These are phyloP conservation scores for Mechanitis mazaeus DNA, from an alignment of 2,888 invertebrate species.

Conservation along the genomic window DNA sequence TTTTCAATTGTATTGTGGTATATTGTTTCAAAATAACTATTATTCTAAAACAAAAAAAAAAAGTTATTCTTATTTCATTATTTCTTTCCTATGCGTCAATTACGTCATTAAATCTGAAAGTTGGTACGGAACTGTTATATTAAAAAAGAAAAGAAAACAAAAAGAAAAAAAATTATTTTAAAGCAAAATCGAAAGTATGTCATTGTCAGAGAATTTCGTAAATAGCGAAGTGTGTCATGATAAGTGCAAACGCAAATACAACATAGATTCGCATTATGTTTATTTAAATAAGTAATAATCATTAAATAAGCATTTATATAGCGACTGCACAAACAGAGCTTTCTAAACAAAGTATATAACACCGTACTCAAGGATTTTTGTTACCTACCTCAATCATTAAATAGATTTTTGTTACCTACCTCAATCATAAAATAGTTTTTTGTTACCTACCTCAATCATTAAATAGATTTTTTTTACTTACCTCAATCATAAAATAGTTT, in stretches of 20 bases:
- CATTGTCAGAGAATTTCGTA: conserved; percentile 55
- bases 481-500: no score
- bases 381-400: neutral
- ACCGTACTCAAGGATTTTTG: neutral
- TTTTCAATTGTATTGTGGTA: no score
- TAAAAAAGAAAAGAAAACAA: neutral
- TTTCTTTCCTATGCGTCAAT: no score
- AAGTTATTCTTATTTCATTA: no score
- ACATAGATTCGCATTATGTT: conserved; percentile 20
- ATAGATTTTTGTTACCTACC: no score
- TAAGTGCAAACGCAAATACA: conserved; percentile 35
- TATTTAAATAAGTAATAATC: conserved; percentile 11
- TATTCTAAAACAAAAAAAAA: no score
- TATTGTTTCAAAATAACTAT: no score
- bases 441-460: no score
- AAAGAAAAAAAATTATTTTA: conserved; percentile 28
- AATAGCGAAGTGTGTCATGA: conserved; percentile 47
- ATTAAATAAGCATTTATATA: conserved; percentile 3
- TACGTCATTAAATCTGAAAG: no score
- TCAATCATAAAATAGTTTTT: no score
- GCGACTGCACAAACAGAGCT: neutral
- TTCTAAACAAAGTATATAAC: neutral
- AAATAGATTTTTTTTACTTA: no score
- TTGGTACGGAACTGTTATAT: no score
- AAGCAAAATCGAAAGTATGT: conserved; percentile 57